phyloP scores from a whole-genome alignment of 1,140 invertebrate genomes.

The Drosophila pectinifera region DNA sequence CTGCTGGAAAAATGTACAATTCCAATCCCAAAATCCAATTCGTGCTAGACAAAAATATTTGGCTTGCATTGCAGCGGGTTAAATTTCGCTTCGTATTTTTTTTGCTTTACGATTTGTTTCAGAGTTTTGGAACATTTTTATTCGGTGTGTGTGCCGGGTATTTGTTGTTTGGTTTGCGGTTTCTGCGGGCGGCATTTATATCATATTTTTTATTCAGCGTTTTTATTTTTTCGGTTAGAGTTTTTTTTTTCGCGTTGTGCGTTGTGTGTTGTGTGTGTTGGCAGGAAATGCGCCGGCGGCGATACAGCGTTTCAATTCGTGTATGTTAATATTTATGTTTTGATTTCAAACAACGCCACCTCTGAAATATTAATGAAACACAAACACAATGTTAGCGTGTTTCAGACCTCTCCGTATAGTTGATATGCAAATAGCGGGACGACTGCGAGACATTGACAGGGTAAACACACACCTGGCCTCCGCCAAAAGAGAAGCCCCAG shows the following conservation, averaged over 20 bases:
- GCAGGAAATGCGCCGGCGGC: conserved; percentile 73
- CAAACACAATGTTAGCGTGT: conserved; percentile 81
- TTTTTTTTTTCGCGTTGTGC: conserved; percentile 10
- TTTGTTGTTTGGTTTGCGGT: conserved; percentile 75
- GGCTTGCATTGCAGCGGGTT: conserved; percentile 72
- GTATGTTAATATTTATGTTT: conserved; percentile 84
- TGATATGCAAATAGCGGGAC: conserved; percentile 75
- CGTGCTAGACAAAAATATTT: conserved; percentile 79
- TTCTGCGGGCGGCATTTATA: conserved; percentile 77
- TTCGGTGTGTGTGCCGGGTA: conserved; percentile 31
- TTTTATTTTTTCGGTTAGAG: conserved; percentile 28
- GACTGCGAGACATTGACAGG: conserved; percentile 60
- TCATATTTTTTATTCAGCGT: conserved; percentile 60
- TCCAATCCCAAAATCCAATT: conserved; percentile 46
- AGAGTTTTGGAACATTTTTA: conserved; percentile 54
- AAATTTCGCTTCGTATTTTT: conserved; percentile 53
- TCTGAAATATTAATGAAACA: conserved; percentile 84
- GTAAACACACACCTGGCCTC: conserved; percentile 34
- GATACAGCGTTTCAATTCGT: conserved; percentile 82
- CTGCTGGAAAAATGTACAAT: conserved; percentile 44
- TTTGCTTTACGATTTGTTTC: conserved; percentile 14
- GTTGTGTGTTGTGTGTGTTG: conserved; percentile 18
- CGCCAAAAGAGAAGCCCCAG: conserved; percentile 66
- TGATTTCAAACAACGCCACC: conserved; percentile 83
- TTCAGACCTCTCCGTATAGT: conserved; percentile 56